Base-by-base conservation (phyloP, 2,113 vertebrate species). In the Myotis yumanensis region DNA sequence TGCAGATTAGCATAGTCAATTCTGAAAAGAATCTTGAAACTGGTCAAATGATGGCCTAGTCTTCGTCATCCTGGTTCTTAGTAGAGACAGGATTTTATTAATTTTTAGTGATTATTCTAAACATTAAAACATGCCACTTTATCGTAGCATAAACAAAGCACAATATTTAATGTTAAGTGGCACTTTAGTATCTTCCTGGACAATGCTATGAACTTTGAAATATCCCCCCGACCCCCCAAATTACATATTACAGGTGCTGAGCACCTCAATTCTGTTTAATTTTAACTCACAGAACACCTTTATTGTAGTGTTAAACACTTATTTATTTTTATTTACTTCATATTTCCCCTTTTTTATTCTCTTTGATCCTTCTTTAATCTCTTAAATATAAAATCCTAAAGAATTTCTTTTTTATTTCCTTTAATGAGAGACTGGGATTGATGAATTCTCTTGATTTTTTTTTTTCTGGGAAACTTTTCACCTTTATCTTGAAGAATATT, bases 371-470 rank as follows among this genome's bases (percentile, higher is more conserved):
- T 75, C 15, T 86, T 93, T 16, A 3, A 37, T 25, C 14, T 57
- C 64, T 76, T 66, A n/a, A 86, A 77, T 35, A 30, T 90, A 86
- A 90, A 96, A 93, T 76, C 11, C 7, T 3, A 59, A 86, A 54
- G 7, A 86, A 92, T 86, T 92, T 11, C 7, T 62, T 57, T 90
- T 52, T 30, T 54, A 40, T 66, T 89, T 69, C 40, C 8, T 62
- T 96, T 76, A 54, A 40, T 48, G 7, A 82, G 8, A 82, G 16
- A 76, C 1, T 46, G 1, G 25, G 35, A 90, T 14, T 43, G 40
- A 90, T 43, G 3, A 62, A 62, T 81, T 86, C 30, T 69, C 37
- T 69, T 35, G n/a, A 35, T 46, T 81, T 86, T 90, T 59, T 59
- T 22, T 81, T 82, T 40, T 43, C 43, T 43, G n/a, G 11, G 7